A percentile compares a stretch with the other conserved stretches of the same genome.
Evolutionary conservation across 2,797 vertebrate species (phyloP).

Genomic region (Apodemus agrarius): DNA sequence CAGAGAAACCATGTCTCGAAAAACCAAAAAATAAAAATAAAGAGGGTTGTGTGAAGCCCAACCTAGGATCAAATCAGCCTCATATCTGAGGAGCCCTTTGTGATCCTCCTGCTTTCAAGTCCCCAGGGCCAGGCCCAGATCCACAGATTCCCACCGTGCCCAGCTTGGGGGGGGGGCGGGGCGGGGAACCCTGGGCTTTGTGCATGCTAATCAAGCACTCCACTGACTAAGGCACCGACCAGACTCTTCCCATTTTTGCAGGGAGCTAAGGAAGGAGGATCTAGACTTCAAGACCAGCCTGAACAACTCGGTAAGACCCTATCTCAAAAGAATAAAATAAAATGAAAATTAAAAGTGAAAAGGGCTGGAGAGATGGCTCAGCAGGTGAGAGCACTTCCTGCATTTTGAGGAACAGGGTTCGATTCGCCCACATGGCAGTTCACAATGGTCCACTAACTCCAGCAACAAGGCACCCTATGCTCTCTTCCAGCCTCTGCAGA

Average conservation of each 20-base stretch:
- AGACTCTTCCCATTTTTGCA: not conserved
- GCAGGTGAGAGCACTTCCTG: no score
- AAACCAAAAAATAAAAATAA: not conserved
- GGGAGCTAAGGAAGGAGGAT: not conserved
- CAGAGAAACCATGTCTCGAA: no score
- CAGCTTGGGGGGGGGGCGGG: not conserved
- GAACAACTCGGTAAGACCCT: not conserved
- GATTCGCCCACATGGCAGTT: not conserved
- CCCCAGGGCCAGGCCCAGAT: not conserved
- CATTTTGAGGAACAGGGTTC: not conserved
- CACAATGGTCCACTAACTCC: not conserved
- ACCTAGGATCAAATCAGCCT: no score
- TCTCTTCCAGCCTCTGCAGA: no score
- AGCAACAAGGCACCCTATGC: not conserved
- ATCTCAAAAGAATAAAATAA: not conserved
- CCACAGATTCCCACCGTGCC: no score
- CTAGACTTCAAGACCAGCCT: not conserved
- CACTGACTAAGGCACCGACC: not conserved
- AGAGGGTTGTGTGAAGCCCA: not conserved
- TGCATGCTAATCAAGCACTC: not conserved
- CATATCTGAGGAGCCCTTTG: not conserved
- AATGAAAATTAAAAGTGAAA: not conserved
- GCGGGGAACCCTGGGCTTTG: not conserved
- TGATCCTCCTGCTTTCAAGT: not conserved
- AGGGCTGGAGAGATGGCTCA: not conserved